Evolutionary conservation across 2,888 invertebrate genomes (phyloP).

Genomic region (Timema podura): DNA sequence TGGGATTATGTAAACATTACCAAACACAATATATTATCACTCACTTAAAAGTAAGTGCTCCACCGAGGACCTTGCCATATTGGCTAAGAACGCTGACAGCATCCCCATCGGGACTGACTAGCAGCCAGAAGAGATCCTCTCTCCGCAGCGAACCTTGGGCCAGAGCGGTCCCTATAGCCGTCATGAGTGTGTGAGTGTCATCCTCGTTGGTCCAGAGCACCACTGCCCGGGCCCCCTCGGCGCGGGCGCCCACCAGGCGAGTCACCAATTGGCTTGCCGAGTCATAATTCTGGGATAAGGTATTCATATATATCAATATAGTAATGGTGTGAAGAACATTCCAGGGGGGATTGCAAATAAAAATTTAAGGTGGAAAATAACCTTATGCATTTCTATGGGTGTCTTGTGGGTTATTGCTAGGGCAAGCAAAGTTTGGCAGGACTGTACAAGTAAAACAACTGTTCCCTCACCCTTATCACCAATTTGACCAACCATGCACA

Average conservation of each 20-base stretch:
- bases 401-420: no score
- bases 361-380: no score
- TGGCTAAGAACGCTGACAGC: conserved; percentile 24
- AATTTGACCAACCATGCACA: no score
- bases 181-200: conserved; percentile 32
- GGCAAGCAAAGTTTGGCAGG: no score
- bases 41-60: conserved; percentile 32
- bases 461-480: no score
- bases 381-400: no score
- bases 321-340: no score
- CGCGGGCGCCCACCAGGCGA: conserved; percentile 32
- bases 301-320: no score
- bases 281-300: conserved; percentile 15
- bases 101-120: conserved; percentile 29
- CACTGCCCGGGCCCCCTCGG: conserved; percentile 34
- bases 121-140: conserved; percentile 32
- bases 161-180: conserved; percentile 31
- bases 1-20: no score
- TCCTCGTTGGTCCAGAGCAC: conserved; percentile 33
- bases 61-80: conserved; percentile 31
- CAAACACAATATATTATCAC: background rate
- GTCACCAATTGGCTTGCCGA: conserved; percentile 24
- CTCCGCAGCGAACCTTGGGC: conserved; percentile 28
- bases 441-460: no score
- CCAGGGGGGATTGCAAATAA: no score